Conservation (phyloP, 1,140 invertebrate genomes). For the Hyposmocoma kahamanoa region DNA sequence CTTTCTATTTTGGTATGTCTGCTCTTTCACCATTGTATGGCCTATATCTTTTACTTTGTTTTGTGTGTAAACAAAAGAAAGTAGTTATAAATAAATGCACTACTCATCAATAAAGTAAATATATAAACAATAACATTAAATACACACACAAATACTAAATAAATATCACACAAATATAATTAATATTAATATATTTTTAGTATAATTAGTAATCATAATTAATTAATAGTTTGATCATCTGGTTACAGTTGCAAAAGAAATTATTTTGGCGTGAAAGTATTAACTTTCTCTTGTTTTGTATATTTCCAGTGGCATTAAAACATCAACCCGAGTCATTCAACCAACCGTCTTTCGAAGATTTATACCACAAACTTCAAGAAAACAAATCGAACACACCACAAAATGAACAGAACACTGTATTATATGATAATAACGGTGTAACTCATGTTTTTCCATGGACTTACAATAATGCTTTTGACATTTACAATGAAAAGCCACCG, state of each 20-base stretch:
- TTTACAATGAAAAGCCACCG: conserved; percentile 69
- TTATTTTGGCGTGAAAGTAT: conserved; percentile 1
- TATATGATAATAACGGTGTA: conserved; percentile 52
- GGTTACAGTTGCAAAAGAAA: not conserved
- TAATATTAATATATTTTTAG: not conserved
- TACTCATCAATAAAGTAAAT: too few relatives aligned
- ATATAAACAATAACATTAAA: too few relatives aligned
- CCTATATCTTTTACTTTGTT: too few relatives aligned
- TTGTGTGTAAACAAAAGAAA: too few relatives aligned
- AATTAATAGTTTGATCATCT: not conserved
- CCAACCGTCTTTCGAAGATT: conserved; percentile 61
- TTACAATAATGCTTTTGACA: conserved; percentile 68
- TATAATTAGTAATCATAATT: not conserved
- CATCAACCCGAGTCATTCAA: too few relatives aligned
- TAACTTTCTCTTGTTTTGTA: conserved; percentile 12
- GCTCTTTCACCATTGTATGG: too few relatives aligned
- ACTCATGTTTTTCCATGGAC: conserved; percentile 70
- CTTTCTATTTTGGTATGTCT: too few relatives aligned
- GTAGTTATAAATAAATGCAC: too few relatives aligned
- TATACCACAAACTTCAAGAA: conserved; percentile 61
- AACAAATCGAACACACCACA: conserved; percentile 31
- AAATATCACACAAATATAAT: not conserved
- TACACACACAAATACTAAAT: too few relatives aligned
- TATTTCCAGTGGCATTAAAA: conserved; percentile 55
- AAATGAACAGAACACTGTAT: conserved; percentile 27